Evolutionary conservation across 2,888 invertebrate genomes (phyloP), one percentile per base, ranked within the genome.

Genomic region (Drepanosiphum platanoidis): DNA sequence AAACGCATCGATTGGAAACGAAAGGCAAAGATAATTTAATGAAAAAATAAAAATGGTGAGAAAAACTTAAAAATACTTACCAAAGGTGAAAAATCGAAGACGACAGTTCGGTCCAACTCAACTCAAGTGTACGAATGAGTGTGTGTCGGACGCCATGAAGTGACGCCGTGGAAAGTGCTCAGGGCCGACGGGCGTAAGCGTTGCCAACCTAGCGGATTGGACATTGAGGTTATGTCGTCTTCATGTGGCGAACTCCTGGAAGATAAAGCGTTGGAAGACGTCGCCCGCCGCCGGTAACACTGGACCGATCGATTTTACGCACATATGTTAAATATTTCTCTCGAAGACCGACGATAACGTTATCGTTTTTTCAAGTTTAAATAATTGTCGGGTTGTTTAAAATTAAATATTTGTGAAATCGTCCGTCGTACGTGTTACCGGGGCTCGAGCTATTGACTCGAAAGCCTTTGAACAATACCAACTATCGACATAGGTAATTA

Each of bases 41-140:
- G 3, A 27, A 22, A 22, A 52, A 18, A 1, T 42, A 82, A n/a
- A 39, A 39, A 22, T n/a, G 11, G 4, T 1, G 22, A 22, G 18
- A 70, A 39, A 58, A 13, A 70, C 8, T 66, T n/a, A 18, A 18
- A 72, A 52, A 18, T 77, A 77, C 75, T 84, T 77, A 84, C 84
- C 77, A 84, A 77, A 75, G 27, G 9, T 18, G 42, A 72, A 75
- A 74, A 32, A 15, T 46, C n/a, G 15, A 11, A 68, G 18, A 70
- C 52, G 70, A 71, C 15, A 5, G 46, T 30, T 66, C 68, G 9
- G 22, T 58, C 3, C 30, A 9, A 68, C 3, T 30, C 68, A n/a
- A n/a, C n/a, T n/a, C n/a, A n/a, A n/a, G 9, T 58, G n/a, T n/a
- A 52, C 68, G 39, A 75, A 39, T 36, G 68, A 58, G 36, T 52